Conservation (phyloP, 1,140 invertebrate species). For the Orussus abietinus region DNA sequence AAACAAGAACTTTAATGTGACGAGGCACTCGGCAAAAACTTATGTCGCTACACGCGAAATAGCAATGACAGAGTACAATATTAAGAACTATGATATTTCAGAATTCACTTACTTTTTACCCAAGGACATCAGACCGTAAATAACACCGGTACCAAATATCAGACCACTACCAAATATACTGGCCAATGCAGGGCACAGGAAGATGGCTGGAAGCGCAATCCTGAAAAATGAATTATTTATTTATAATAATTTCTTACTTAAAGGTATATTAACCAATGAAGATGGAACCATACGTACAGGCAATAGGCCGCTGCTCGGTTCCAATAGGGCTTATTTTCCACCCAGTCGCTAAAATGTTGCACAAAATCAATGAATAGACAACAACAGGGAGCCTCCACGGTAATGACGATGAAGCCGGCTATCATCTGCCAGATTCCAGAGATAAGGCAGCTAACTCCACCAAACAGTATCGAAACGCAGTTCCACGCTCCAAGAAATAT, state of each 20-base stretch:
- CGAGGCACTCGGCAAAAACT: not conserved
- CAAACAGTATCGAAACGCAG: constrained; percentile 67
- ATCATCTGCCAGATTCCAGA: constrained; percentile 87
- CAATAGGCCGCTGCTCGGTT: constrained; percentile 85
- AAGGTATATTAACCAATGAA: constrained; percentile 14
- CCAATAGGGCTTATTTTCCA: constrained; percentile 83
- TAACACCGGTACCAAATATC: constrained; percentile 81
- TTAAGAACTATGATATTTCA: constrained; percentile 13
- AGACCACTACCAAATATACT: constrained; percentile 83
- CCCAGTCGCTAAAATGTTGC: constrained; percentile 72
- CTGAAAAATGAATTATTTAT: constrained; percentile 54
- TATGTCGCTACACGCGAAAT: not conserved
- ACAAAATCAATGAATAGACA: constrained; percentile 93
- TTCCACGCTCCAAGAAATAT: constrained; percentile 83
- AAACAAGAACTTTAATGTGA: too few relatives aligned
- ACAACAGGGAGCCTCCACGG: constrained; percentile 91
- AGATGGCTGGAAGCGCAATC: constrained; percentile 70
- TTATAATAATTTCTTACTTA: constrained; percentile 10
- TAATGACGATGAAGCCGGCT: constrained; percentile 78
- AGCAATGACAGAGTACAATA: too few relatives aligned
- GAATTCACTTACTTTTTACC: constrained; percentile 79
- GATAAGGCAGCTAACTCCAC: constrained; percentile 66
- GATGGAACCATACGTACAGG: constrained; percentile 61
- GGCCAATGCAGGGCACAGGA: constrained; percentile 71
- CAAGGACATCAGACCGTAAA: constrained; percentile 92